These are phyloP conservation scores for Leptobrachium ailaonicum DNA, from an alignment of 2,113 vertebrate species.

Conservation along the genomic window DNA sequence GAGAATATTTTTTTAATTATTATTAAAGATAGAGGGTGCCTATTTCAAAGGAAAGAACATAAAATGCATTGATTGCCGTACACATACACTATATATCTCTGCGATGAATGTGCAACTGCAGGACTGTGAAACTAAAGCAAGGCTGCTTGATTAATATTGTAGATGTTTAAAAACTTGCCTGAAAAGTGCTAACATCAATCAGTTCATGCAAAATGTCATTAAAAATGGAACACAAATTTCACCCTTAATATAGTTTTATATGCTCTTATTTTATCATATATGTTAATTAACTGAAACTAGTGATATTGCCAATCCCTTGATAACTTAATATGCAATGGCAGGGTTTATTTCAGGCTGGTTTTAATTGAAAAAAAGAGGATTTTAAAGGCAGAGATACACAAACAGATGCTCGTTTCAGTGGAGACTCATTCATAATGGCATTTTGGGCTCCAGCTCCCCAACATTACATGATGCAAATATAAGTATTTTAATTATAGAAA, in stretches of 20 bases:
- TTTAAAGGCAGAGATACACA: too few relatives aligned
- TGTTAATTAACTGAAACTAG: neutral
- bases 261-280: neutral
- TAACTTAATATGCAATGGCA: neutral
- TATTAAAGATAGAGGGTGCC: slow-evolving; percentile 15
- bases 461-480: too few relatives aligned
- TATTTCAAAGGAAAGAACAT: slow-evolving; percentile 23
- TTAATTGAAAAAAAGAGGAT: too few relatives aligned
- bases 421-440: too few relatives aligned
- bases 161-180: neutral
- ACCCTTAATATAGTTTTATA: neutral
- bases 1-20: neutral
- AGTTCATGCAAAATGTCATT: neutral
- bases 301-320: neutral
- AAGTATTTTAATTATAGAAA: too few relatives aligned
- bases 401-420: too few relatives aligned
- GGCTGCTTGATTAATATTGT: neutral
- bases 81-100: neutral
- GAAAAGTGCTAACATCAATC: neutral
- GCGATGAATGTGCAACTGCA: neutral
- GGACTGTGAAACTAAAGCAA: neutral
- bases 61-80: neutral
- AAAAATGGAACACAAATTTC: neutral
- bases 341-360: too few relatives aligned
- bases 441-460: too few relatives aligned